These are phyloP conservation scores for Callocephalon fimbriatum DNA, from an alignment of 2,113 vertebrate species.

Conservation along the genomic window DNA sequence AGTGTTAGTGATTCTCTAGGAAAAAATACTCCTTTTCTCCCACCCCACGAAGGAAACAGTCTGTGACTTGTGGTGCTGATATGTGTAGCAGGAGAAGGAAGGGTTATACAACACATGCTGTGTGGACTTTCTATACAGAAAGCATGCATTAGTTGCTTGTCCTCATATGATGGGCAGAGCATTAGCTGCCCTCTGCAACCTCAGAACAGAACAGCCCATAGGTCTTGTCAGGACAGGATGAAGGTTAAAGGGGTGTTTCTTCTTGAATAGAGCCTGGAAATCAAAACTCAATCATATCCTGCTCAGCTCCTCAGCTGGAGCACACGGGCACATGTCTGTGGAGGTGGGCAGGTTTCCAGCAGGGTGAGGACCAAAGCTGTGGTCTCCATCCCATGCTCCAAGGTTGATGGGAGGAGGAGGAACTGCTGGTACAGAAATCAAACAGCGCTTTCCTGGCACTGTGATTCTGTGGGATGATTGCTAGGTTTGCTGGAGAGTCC, in stretches of 20 bases:
- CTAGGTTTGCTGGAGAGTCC: neutral
- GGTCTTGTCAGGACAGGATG: neutral
- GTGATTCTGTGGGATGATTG: neutral
- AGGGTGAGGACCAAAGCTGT: neutral
- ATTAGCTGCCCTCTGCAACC: neutral
- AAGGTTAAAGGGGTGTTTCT: neutral
- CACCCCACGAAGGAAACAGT: neutral
- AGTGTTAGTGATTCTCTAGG: neutral
- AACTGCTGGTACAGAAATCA: neutral
- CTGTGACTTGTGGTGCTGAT: neutral
- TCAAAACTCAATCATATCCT: neutral
- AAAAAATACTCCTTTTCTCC: neutral
- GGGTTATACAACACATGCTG: neutral
- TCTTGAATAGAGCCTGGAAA: neutral
- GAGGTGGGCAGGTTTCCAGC: neutral
- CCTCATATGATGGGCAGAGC: neutral
- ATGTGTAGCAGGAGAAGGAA: neutral
- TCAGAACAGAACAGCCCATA: neutral
- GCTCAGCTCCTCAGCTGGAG: neutral
- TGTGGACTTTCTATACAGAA: neutral
- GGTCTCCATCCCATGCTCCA: neutral
- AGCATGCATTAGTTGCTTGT: neutral
- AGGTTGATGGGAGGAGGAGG: neutral
- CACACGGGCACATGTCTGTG: neutral
- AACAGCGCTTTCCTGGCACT: neutral